Evolutionary conservation across 2,113 vertebrate genomes (phyloP).

Genomic region (Actinemys pallida): DNA sequence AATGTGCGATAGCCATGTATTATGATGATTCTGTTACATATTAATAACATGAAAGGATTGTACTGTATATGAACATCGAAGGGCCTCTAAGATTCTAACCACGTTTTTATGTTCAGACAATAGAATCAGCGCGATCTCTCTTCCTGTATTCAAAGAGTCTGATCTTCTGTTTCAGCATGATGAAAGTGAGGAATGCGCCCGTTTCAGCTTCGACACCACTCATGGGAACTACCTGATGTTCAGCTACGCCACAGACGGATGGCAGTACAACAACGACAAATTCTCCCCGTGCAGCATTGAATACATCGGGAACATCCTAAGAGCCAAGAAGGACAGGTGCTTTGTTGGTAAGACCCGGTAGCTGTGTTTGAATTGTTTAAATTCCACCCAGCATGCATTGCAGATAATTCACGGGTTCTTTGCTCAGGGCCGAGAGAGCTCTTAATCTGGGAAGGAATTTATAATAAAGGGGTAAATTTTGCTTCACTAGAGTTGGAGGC

Average conservation of each 20-base stretch:
- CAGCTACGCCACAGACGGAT: conserved; percentile 77
- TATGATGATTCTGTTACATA: not conserved
- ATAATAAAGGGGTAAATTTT: not conserved
- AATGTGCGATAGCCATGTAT: not conserved
- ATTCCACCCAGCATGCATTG: not conserved
- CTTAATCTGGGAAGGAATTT: not conserved
- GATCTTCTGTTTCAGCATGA: conserved; percentile 81
- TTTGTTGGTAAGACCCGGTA: conserved; percentile 79
- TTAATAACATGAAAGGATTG: not conserved
- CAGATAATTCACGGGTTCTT: not conserved
- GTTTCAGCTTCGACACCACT: conserved; percentile 57
- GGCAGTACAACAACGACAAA: conserved; percentile 85
- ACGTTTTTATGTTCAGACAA: not conserved
- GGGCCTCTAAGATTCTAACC: not conserved
- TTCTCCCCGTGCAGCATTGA: conserved; percentile 84
- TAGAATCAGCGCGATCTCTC: not conserved
- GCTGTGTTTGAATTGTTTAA: not conserved
- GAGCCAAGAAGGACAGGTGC: conserved; percentile 83
- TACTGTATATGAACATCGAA: not conserved
- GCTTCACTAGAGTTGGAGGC: not conserved
- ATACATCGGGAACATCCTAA: conserved; percentile 75
- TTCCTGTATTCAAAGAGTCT: not conserved
- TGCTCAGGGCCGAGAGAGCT: too few species aligned
- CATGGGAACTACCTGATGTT: conserved; percentile 87
- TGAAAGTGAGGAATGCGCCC: conserved; percentile 77